Base-by-base conservation (phyloP, 2,888 invertebrate genomes). In the Apotomis turbidana region DNA sequence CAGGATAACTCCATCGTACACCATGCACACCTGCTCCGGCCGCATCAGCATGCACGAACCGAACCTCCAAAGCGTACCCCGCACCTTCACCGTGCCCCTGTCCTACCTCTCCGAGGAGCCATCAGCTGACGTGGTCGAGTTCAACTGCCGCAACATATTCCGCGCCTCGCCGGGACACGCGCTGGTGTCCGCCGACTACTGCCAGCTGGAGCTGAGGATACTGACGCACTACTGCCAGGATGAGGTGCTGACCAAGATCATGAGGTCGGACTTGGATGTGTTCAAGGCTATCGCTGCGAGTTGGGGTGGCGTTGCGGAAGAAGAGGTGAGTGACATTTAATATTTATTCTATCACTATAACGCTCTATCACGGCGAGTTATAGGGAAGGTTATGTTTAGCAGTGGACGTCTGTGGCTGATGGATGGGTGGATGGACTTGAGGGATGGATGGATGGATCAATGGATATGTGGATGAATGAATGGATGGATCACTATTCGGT, bases 191-290 rank as follows among this genome's bases (percentile, higher is more conserved):
- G 98, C 98, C 0, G 99, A 99, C 93, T 99, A 98, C 90, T 98
- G 98, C 80, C 99, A 99, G 89, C 87, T 99, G 74, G 99, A 99
- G 90, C 95, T 99, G 87, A 94, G 99, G 78, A 95, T 99, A 73
- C 91, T 99, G 79, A 97, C 99, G 15, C 98, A 99, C 90, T 95
- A 99, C 74, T 97, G 97, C 8, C 92, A 95, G 76, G 99, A 99
- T 89, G 78, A 88, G 6, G 93, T 94, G 60, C 90, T 99, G 52
- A 93, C 95, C 63, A 87, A 91, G 58, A 96, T 96, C 57, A 95
- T 97, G 95, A 93, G 90, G 59, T 94, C 94, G 0, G 89, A 94
- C 68, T 95, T 94, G 12, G 98, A 98, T 89, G 95, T 98, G 49
- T 98, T 98, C 83, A 96, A 95, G 79, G 95, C 95, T 60, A 97